Percentiles rank a stretch among this genome's conserved stretches.
Conservation (phyloP, 2,797 vertebrate species). For the Otolemur crassicaudatus region DNA sequence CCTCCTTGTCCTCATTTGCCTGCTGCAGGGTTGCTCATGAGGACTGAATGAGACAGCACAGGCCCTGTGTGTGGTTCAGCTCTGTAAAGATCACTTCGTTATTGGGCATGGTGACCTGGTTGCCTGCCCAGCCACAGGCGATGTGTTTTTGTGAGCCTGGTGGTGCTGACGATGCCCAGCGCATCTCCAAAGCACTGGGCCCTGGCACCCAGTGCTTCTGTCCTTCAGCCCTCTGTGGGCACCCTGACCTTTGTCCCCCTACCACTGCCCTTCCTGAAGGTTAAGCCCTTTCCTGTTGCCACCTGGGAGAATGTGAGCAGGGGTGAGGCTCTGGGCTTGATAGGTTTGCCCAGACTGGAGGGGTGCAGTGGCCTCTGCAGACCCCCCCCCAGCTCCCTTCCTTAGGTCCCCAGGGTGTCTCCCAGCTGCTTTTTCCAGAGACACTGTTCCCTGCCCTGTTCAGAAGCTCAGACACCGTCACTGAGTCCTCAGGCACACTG, state of each 20-base stretch:
- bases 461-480: background rate
- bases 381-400: background rate
- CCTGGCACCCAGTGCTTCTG: background rate
- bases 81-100: background rate
- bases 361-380: background rate
- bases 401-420: background rate
- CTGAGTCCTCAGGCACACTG: no score
- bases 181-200: background rate
- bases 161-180: fast-evolving
- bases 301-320: fast-evolving
- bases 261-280: background rate
- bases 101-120: background rate
- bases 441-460: background rate
- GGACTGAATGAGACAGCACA: background rate
- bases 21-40: background rate
- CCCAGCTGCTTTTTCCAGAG: background rate
- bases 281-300: background rate
- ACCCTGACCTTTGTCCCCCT: no score
- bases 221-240: background rate
- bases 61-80: background rate
- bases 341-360: background rate
- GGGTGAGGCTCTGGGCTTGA: background rate
- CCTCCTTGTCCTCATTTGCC: background rate
- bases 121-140: fast-evolving
- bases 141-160: fast-evolving